Percentiles rank a stretch among this genome's conserved stretches.
phyloP scores from a whole-genome alignment of 2,113 vertebrate genomes.

The Eudorcas thomsonii region DNA sequence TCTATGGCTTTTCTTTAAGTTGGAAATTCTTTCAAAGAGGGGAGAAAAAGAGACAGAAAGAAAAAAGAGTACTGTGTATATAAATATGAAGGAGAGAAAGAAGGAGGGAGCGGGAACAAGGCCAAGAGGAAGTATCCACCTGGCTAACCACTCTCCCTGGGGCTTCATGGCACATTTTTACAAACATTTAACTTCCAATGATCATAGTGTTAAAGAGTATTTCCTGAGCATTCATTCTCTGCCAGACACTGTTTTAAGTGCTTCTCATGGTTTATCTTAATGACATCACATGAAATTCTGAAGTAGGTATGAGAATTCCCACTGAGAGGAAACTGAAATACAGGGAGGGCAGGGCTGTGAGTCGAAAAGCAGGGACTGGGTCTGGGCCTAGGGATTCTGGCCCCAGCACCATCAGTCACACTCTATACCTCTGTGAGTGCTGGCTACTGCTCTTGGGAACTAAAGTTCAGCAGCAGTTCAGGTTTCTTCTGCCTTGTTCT shows the following conservation, averaged over 20 bases:
- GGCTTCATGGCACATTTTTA: not conserved
- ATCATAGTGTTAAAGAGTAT: not conserved
- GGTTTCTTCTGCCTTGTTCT: not conserved
- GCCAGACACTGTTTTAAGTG: not conserved
- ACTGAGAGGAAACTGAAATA: not conserved
- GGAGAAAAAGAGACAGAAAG: not conserved
- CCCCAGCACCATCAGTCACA: not conserved
- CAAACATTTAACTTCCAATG: not conserved
- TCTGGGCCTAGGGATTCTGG: not conserved
- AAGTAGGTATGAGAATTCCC: not conserved
- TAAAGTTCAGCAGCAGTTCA: not conserved
- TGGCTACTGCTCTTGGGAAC: not conserved
- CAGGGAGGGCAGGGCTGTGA: not conserved
- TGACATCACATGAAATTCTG: not conserved
- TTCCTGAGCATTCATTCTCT: not conserved
- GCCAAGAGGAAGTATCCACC: not conserved
- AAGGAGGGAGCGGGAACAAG: not conserved
- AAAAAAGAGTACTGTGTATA: not conserved
- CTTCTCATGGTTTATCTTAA: not conserved
- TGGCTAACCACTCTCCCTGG: not conserved
- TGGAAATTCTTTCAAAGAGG: not conserved
- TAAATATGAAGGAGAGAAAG: not conserved
- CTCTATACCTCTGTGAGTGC: not conserved
- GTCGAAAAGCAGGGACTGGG: not conserved
- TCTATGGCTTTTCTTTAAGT: not conserved